These are phyloP conservation scores for Phalacrocorax pelagicus DNA, from an alignment of 2,113 vertebrate species.

Conservation along the genomic window DNA sequence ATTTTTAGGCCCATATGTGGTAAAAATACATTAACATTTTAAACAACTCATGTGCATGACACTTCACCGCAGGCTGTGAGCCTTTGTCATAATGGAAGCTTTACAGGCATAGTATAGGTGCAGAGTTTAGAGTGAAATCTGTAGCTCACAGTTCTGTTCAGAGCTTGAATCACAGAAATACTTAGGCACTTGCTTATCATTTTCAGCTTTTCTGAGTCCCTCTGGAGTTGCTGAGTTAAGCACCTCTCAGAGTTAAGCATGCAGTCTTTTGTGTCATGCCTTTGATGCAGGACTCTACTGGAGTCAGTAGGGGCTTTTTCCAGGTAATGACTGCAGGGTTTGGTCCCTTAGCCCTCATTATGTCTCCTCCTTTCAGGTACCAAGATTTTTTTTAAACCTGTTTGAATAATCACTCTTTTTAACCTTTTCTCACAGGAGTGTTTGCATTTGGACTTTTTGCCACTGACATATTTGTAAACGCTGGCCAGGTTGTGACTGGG, in stretches of 20 bases:
- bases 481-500: conserved; percentile 95
- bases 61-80: neutral
- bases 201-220: neutral
- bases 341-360: neutral
- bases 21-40: neutral
- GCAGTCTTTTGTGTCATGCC: neutral
- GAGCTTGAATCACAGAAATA: neutral
- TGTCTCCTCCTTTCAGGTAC: neutral
- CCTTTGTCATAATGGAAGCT: neutral
- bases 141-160: neutral
- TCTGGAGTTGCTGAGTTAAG: neutral
- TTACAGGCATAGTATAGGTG: neutral
- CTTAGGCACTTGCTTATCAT: no score
- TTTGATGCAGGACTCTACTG: neutral
- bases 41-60: neutral
- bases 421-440: conserved; percentile 81
- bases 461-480: conserved; percentile 98
- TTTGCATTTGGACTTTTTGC: conserved; percentile 98
- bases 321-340: neutral
- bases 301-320: neutral
- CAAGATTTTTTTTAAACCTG: neutral
- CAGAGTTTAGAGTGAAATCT: neutral
- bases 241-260: neutral
- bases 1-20: neutral
- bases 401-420: neutral